phyloP scores from a whole-genome alignment of 1,140 invertebrate genomes.

The Bombus huntii region DNA sequence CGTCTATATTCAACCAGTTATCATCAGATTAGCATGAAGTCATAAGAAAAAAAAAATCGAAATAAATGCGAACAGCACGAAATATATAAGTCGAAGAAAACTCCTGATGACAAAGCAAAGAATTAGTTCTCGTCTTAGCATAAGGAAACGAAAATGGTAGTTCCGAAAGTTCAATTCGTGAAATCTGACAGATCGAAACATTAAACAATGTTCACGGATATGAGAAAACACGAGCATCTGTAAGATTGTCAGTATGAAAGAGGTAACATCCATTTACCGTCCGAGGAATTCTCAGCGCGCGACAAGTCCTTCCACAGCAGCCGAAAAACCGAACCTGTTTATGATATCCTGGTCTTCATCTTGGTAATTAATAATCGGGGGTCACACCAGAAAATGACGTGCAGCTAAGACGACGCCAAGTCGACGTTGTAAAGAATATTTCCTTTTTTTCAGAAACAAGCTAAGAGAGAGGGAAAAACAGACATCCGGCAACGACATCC shows the following conservation, averaged over 20 bases:
- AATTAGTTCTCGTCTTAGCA: neutral
- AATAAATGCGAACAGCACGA: neutral
- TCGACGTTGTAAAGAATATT: conserved; percentile 13
- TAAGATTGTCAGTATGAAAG: neutral
- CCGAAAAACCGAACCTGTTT: conserved; percentile 14
- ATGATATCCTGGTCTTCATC: neutral
- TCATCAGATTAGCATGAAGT: neutral
- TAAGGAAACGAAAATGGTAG: neutral
- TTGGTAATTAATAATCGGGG: conserved; percentile 24
- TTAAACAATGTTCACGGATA: conserved; percentile 5
- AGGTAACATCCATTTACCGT: conserved; percentile 7
- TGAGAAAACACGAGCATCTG: conserved; percentile 8
- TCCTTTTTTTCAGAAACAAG: neutral
- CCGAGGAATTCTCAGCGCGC: neutral
- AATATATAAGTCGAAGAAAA: neutral
- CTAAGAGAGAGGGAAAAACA: neutral
- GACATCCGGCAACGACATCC: neutral
- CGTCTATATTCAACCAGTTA: no score
- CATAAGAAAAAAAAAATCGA: neutral
- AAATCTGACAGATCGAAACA: neutral
- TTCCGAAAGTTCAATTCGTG: neutral
- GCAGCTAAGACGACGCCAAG: neutral
- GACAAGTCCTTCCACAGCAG: no score
- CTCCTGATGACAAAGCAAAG: neutral
- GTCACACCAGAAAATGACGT: conserved; percentile 4